These are phyloP conservation scores for Mesembrinibis cayennensis DNA, from an alignment of 2,113 vertebrate species.

Conservation along the genomic window DNA sequence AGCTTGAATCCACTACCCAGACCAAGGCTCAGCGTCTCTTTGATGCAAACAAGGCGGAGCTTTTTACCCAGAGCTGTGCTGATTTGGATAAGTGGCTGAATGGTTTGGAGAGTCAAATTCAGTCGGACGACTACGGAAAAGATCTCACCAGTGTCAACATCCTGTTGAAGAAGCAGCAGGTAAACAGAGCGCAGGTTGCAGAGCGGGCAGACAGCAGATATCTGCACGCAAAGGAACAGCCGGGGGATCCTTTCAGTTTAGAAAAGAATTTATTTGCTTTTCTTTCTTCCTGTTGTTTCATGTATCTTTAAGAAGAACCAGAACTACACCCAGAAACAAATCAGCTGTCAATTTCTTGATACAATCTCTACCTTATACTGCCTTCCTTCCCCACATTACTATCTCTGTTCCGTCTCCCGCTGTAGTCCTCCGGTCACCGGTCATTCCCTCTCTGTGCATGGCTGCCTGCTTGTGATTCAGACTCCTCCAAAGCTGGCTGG, in stretches of 20 bases:
- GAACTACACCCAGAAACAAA: background rate
- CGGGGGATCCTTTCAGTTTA: background rate
- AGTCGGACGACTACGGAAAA: constrained; percentile 94
- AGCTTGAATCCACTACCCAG: constrained; percentile 93
- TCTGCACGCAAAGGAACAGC: background rate
- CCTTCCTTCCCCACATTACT: background rate
- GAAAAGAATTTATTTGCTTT: background rate
- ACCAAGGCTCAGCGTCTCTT: constrained; percentile 96
- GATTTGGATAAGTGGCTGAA: constrained; percentile 94
- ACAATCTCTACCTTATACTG: background rate
- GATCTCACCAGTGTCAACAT: constrained; percentile 98
- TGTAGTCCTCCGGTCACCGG: background rate
- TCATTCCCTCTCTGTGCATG: background rate
- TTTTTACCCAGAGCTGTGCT: constrained; percentile 96
- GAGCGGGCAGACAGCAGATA: background rate
- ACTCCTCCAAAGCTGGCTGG: background rate
- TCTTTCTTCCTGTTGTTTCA: background rate
- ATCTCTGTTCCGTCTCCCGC: background rate
- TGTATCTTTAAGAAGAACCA: background rate
- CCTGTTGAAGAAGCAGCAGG: constrained; percentile 96
- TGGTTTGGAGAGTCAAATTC: constrained; percentile 92
- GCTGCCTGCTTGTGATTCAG: background rate
- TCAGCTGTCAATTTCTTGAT: background rate
- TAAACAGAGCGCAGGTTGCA: constrained; percentile 15
- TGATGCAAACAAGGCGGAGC: constrained; percentile 95